Base-by-base conservation (phyloP, 2,797 vertebrate genomes). In the Ambastaia sidthimunki region DNA sequence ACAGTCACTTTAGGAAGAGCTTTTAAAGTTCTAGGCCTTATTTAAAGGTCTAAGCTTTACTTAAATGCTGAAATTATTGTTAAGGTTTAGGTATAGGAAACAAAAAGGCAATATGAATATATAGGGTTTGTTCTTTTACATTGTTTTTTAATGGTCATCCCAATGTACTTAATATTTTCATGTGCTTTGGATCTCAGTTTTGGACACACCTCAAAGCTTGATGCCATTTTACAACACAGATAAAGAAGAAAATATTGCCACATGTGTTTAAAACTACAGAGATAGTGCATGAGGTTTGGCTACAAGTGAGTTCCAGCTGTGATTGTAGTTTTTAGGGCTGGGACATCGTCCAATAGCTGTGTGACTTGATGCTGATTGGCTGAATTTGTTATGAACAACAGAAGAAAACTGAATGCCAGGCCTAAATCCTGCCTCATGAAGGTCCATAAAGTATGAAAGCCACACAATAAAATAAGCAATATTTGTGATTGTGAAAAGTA, bases 141-240 rank as follows among this genome's bases (percentile, higher is more conserved):
- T 50, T 37, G 12, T 69, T 28, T 19, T 55, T 70, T 74, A 55
- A 15, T 70, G 44, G 60, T 66, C 54, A 25, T 74, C 34, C 52
- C 44, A 21, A 75, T 78, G 65, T 69, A 59, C 47, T 52, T 28
- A 67, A 68, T 4, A 68, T 57, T 76, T 59, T 59, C 65, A 70
- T 60, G 25, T 69, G 54, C 54, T 69, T 60, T 60, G 54, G 11
- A 34, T 70, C 69, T 60, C 75, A 60, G 52, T 60, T 50, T 60
- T 77, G 75, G 66, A 77, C 25, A 50, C 75, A 48, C 37, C 65
- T 69, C 54, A 77, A 77, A 70, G 66, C 66, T 50, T 77, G 57
- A 68, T 60, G 68, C 41, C 66, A 34, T 60, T 60, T 48, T 60
- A n/a, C 55, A 69, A 60, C 23, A 34, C 75, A 77, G 66, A 77